Conservation (phyloP, 2,113 vertebrate genomes). For the Herpetotheres cachinnans region DNA sequence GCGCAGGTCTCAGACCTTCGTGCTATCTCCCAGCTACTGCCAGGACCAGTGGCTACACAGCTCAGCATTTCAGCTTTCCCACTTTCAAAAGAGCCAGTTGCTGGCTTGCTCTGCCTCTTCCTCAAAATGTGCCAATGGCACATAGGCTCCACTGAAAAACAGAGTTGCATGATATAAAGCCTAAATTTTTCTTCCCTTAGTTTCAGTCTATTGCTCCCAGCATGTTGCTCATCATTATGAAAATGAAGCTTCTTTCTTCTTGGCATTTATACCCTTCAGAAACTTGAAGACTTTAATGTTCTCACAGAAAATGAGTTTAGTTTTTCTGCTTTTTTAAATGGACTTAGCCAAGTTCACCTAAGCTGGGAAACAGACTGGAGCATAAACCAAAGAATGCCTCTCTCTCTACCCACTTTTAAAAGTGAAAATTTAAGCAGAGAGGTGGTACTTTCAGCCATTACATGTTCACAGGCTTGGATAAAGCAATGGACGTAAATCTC, state of each 20-base stretch:
- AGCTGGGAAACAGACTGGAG: neutral
- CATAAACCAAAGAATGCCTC: neutral
- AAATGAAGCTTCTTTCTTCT: neutral
- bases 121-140: neutral
- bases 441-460: neutral
- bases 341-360: neutral
- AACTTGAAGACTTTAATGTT: neutral
- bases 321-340: neutral
- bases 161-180: neutral
- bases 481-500: neutral
- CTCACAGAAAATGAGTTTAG: neutral
- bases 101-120: neutral
- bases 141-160: neutral
- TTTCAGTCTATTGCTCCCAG: slow-evolving; percentile 7
- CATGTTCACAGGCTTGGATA: neutral
- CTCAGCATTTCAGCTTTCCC: neutral
- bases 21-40: neutral
- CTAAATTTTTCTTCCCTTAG: neutral
- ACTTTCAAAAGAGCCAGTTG: neutral
- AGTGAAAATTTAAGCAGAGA: neutral
- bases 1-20: neutral
- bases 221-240: neutral
- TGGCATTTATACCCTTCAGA: neutral
- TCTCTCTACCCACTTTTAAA: neutral
- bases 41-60: neutral